These are phyloP conservation scores for Aporophyla nigra DNA, from an alignment of 2,888 invertebrate species.

Conservation along the genomic window DNA sequence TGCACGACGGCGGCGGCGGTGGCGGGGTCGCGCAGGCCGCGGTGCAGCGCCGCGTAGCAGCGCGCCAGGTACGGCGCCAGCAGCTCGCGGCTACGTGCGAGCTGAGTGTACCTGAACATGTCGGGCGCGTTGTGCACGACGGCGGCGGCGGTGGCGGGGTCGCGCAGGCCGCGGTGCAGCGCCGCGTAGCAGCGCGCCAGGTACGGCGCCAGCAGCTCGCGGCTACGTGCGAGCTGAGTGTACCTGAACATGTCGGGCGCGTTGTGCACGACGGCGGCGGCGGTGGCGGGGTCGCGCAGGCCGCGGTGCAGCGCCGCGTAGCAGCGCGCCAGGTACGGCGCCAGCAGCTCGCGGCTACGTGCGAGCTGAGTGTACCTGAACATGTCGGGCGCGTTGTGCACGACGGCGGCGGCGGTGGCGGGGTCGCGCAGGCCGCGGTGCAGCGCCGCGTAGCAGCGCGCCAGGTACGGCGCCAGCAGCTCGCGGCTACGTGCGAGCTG, in stretches of 20 bases:
- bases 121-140: constrained; percentile 96
- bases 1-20: constrained; percentile 96
- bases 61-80: too few species aligned
- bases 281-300: constrained; percentile 91
- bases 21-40: constrained; percentile 85
- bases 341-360: too few species aligned
- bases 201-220: too few species aligned
- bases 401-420: constrained; percentile 94
- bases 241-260: constrained; percentile 80
- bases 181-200: too few species aligned
- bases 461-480: too few species aligned
- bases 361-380: constrained; percentile 90
- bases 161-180: too few species aligned
- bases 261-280: constrained; percentile 96
- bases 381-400: constrained; percentile 96
- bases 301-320: constrained; percentile 74
- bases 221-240: too few species aligned
- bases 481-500: too few species aligned
- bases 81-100: too few species aligned
- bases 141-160: constrained; percentile 93
- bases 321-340: too few species aligned
- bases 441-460: too few species aligned
- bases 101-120: constrained; percentile 92
- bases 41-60: constrained; percentile 92
- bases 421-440: constrained; percentile 91